Evolutionary conservation across 2,888 invertebrate species (phyloP).

Genomic region (Chorisops tibialis): DNA sequence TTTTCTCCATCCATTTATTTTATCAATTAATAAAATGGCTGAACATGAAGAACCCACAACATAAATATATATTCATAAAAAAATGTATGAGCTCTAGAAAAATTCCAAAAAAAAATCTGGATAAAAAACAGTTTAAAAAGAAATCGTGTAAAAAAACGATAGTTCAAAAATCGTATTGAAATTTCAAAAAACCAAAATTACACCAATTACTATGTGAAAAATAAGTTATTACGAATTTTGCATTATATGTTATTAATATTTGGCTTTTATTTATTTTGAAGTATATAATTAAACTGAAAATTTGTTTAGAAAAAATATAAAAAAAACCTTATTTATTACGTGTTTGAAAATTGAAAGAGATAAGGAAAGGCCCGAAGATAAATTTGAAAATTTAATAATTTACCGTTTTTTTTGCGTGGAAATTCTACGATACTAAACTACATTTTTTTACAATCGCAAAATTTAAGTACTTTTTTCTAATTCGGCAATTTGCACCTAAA

Average conservation of each 20-base stretch:
- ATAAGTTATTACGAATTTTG: not conserved
- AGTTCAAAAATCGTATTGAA: not conserved
- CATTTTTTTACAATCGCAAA: too few species aligned
- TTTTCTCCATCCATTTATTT: too few species aligned
- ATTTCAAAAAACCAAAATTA: too few species aligned
- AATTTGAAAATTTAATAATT: not conserved
- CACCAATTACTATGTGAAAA: not conserved
- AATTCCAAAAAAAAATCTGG: constrained; percentile 5
- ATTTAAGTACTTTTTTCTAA: too few species aligned
- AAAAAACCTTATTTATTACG: constrained; percentile 41
- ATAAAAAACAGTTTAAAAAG: constrained; percentile 1
- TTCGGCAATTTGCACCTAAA: too few species aligned
- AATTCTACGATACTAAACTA: too few species aligned
- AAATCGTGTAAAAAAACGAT: not conserved
- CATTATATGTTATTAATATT: not conserved
- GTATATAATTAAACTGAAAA: not conserved
- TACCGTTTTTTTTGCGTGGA: too few species aligned
- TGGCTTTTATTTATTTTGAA: not conserved
- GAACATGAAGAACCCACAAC: not conserved
- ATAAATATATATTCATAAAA: too few species aligned
- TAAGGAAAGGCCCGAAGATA: constrained; percentile 44
- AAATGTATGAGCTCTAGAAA: constrained; percentile 28
- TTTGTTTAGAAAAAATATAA: constrained; percentile 17
- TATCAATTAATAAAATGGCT: too few species aligned
- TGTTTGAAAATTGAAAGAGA: constrained; percentile 34